phyloP scores from a whole-genome alignment of 1,140 invertebrate genomes.

The Hormaphis cornu region DNA sequence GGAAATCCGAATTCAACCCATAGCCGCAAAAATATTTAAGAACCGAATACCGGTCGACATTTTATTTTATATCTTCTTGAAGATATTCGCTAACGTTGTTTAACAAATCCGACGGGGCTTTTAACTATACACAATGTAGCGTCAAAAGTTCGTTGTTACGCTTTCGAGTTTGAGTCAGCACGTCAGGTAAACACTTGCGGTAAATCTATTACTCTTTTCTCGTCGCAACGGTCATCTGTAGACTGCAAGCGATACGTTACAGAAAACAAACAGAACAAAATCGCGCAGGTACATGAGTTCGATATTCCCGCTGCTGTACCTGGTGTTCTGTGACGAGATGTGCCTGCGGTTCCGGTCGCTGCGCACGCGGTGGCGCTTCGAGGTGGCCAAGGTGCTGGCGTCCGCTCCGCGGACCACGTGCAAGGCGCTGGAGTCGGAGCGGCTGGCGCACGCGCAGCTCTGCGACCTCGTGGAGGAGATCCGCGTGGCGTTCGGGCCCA shows the following conservation, averaged over 20 bases:
- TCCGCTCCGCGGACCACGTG: not conserved
- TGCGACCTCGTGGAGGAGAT: conserved; percentile 14
- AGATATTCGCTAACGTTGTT: too few species aligned
- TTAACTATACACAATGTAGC: too few species aligned
- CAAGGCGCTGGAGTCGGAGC: not conserved
- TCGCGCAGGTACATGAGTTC: conserved; percentile 1
- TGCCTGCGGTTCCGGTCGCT: not conserved
- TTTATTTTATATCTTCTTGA: too few species aligned
- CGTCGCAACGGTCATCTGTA: not conserved
- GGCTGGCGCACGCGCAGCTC: conserved; percentile 8
- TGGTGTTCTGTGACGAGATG: conserved; percentile 19
- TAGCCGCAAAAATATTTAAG: too few species aligned
- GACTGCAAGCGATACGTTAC: not conserved
- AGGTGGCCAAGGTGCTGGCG: not conserved
- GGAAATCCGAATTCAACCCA: too few species aligned
- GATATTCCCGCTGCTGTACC: conserved; percentile 7
- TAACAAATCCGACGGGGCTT: too few species aligned
- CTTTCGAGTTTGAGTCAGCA: too few species aligned
- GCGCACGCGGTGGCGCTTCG: not conserved
- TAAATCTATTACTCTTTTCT: not conserved
- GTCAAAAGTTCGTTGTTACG: too few species aligned
- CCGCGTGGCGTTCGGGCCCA: not conserved
- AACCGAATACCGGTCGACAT: too few species aligned
- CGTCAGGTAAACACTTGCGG: not conserved
- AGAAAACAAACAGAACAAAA: too few species aligned